These are phyloP conservation scores for Selenia dentaria DNA, from an alignment of 2,888 invertebrate species.

Conservation along the genomic window DNA sequence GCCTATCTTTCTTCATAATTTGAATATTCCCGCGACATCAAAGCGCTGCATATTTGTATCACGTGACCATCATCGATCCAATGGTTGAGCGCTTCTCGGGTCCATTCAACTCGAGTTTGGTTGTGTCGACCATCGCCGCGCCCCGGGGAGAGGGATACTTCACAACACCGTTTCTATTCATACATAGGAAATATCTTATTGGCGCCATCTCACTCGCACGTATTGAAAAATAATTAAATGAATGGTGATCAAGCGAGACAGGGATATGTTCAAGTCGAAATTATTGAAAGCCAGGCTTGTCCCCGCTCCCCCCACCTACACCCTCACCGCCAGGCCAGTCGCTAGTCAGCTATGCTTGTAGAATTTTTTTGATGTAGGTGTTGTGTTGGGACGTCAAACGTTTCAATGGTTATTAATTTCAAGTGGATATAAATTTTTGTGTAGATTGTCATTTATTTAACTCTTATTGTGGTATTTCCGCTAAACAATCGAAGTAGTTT, in stretches of 20 bases:
- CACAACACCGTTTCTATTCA: slow-evolving; percentile 81
- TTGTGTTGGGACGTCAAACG: slow-evolving; percentile 81
- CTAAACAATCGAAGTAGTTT: slow-evolving; percentile 53
- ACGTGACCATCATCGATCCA: slow-evolving; percentile 84
- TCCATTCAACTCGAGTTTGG: slow-evolving; percentile 80
- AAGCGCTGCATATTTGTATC: slow-evolving; percentile 68
- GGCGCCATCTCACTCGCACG: slow-evolving; percentile 68
- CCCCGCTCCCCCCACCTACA: slow-evolving; percentile 43
- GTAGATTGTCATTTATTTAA: slow-evolving; percentile 62
- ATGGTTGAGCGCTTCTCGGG: slow-evolving; percentile 83
- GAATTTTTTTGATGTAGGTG: slow-evolving; percentile 84
- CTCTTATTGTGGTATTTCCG: slow-evolving; percentile 53
- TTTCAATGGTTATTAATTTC: slow-evolving; percentile 81
- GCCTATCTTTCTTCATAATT: no score
- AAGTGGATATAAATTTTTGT: slow-evolving; percentile 70
- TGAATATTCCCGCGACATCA: slow-evolving; percentile 56
- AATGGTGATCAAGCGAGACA: slow-evolving; percentile 80
- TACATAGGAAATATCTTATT: slow-evolving; percentile 80
- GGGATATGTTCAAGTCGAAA: slow-evolving; percentile 80
- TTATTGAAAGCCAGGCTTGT: slow-evolving; percentile 78
- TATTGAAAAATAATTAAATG: slow-evolving; percentile 80
- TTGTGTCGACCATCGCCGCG: slow-evolving; percentile 45
- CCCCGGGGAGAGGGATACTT: slow-evolving; percentile 70
- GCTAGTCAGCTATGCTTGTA: slow-evolving; percentile 63
- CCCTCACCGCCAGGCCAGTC: not conserved